Evolutionary conservation across 1,140 invertebrate species (phyloP).

Genomic region (Drosophila obscura): DNA sequence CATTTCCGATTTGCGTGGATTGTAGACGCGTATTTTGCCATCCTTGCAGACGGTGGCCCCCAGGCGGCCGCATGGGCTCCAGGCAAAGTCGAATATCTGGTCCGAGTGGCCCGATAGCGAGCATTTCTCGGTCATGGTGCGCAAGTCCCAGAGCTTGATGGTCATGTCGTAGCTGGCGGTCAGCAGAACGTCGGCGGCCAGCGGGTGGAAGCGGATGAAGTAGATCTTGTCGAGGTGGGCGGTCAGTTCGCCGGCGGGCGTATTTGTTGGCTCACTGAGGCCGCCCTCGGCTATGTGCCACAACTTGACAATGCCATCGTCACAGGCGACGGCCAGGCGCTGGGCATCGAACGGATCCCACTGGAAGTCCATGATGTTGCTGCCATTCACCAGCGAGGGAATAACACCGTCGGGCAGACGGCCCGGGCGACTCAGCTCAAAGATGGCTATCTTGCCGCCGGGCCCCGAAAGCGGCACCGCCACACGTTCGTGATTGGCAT

Average conservation of each 20-base stretch:
- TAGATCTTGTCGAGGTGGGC: constrained; percentile 96
- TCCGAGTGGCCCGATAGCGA: constrained; percentile 88
- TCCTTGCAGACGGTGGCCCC: constrained; percentile 95
- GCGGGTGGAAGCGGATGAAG: constrained; percentile 95
- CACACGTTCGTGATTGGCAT: constrained; percentile 93
- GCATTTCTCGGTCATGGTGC: constrained; percentile 84
- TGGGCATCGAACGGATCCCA: constrained; percentile 96
- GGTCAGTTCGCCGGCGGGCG: constrained; percentile 87
- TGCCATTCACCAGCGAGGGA: constrained; percentile 93
- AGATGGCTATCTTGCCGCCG: constrained; percentile 94
- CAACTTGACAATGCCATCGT: constrained; percentile 94
- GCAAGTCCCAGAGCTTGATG: constrained; percentile 93
- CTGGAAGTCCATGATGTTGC: constrained; percentile 94
- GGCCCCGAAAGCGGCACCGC: constrained; percentile 94
- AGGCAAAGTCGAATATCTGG: constrained; percentile 95
- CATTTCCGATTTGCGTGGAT: constrained; percentile 87
- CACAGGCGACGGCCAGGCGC: constrained; percentile 93
- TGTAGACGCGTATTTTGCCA: constrained; percentile 91
- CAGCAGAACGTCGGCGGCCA: constrained; percentile 92
- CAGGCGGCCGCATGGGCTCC: constrained; percentile 94
- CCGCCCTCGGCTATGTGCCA: constrained; percentile 90
- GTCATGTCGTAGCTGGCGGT: constrained; percentile 95
- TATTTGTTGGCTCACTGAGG: constrained; percentile 85
- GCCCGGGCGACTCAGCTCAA: constrained; percentile 92
- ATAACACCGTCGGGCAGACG: constrained; percentile 90